These are phyloP conservation scores for Aurelia sp. DNA, from an alignment of 30 jellyfish, hydroid and myxozoan genomes.

Conservation along the genomic window DNA sequence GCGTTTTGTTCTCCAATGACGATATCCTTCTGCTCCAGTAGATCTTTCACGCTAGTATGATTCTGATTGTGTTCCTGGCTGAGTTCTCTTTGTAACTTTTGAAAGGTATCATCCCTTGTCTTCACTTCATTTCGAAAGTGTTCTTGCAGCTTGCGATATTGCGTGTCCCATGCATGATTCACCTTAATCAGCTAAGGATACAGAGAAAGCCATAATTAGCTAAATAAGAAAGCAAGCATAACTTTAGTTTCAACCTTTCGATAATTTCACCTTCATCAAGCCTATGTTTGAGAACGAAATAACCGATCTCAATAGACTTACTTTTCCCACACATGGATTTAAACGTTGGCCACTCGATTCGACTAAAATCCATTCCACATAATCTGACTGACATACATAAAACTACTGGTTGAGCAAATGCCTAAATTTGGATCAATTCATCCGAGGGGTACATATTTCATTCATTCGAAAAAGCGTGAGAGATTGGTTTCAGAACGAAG, in stretches of 20 bases:
- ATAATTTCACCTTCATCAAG: not conserved
- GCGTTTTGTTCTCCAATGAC: constrained; percentile 35
- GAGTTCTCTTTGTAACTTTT: constrained; percentile 41
- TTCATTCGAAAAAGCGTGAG: too few relatives aligned
- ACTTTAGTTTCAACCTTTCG: not conserved
- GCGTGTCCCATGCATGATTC: constrained; percentile 78
- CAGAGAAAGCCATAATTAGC: too few relatives aligned
- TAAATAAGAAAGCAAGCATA: not conserved
- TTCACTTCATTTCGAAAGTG: constrained; percentile 27
- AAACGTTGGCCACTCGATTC: too few relatives aligned
- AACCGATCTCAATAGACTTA: too few relatives aligned
- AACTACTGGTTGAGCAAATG: too few relatives aligned
- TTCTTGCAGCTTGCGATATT: constrained; percentile 44
- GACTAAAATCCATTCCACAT: too few relatives aligned
- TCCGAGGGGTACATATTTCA: too few relatives aligned
- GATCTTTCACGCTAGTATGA: constrained; percentile 13
- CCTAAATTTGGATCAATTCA: too few relatives aligned
- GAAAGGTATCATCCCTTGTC: constrained; percentile 39
- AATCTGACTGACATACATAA: too few relatives aligned
- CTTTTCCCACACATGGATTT: too few relatives aligned
- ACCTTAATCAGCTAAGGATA: constrained; percentile 41
- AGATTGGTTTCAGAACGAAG: too few relatives aligned
- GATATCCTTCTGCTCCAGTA: constrained; percentile 45
- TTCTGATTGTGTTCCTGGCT: constrained; percentile 47
- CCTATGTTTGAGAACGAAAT: not conserved